Conservation (phyloP, 2,888 invertebrate genomes). For the Himalopsyche kuldschensis region DNA sequence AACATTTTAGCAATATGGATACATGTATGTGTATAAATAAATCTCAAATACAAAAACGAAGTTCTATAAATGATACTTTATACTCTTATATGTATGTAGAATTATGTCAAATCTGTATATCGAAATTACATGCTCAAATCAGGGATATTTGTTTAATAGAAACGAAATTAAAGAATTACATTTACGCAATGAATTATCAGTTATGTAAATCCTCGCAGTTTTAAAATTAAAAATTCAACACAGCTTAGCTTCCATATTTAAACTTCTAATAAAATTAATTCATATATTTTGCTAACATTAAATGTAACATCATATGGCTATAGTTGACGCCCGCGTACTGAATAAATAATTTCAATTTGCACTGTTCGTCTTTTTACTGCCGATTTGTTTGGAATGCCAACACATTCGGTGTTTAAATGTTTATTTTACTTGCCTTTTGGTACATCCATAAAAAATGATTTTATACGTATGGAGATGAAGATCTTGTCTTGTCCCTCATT, state of each 20-base stretch:
- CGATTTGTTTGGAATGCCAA: conserved; percentile 32
- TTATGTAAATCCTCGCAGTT: not conserved
- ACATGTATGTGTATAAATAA: no score
- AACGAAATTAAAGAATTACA: no score
- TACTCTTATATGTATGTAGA: no score
- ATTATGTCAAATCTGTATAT: no score
- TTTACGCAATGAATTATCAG: no score
- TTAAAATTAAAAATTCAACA: not conserved
- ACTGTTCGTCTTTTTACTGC: conserved; percentile 31
- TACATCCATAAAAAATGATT: not conserved
- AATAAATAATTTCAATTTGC: conserved; percentile 39
- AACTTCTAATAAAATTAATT: not conserved
- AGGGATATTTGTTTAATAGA: no score
- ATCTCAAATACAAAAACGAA: no score
- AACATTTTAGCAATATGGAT: no score
- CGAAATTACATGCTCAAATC: no score
- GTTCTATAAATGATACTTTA: no score
- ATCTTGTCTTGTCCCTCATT: no score
- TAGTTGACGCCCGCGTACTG: conserved; percentile 26
- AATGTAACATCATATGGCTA: conserved; percentile 20
- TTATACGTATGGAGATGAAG: not conserved
- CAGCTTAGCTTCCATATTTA: not conserved
- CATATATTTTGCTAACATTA: not conserved
- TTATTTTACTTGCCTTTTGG: not conserved
- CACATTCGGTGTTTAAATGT: not conserved